These are phyloP conservation scores for Sprattus sprattus DNA, from an alignment of 2,113 vertebrate genomes.

Conservation along the genomic window DNA sequence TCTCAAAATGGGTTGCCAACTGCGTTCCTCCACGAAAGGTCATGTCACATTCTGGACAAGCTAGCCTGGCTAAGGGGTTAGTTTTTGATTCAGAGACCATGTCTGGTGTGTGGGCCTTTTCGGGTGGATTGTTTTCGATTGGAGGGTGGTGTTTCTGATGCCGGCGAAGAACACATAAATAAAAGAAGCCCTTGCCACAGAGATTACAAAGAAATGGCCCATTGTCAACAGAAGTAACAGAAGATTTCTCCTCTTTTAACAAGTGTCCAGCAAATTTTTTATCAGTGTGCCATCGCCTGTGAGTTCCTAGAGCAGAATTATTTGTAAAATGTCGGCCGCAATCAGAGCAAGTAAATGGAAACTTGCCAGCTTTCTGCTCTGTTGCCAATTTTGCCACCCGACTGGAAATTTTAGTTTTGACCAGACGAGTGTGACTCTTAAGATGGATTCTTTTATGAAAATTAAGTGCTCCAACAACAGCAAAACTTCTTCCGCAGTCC, in stretches of 20 bases:
- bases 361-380: slow-evolving; percentile 37
- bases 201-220: slow-evolving; percentile 62
- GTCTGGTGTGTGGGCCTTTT: slow-evolving; percentile 8
- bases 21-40: slow-evolving; percentile 51
- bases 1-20: slow-evolving; percentile 48
- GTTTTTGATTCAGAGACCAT: neutral
- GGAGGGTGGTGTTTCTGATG: slow-evolving; percentile 63
- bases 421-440: slow-evolving; percentile 36
- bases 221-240: slow-evolving; percentile 35
- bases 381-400: slow-evolving; percentile 30
- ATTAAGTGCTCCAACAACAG: slow-evolving; percentile 69
- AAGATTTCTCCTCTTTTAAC: slow-evolving; percentile 54
- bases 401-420: slow-evolving; percentile 33
- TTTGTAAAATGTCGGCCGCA: slow-evolving; percentile 70
- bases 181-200: slow-evolving; percentile 69
- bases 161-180: slow-evolving; percentile 64
- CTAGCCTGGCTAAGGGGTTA: slow-evolving; percentile 10
- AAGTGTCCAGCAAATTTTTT: slow-evolving; percentile 55
- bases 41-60: slow-evolving; percentile 50
- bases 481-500: slow-evolving; percentile 65
- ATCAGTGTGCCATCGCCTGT: slow-evolving; percentile 71
- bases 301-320: slow-evolving; percentile 71
- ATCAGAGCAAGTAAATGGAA: slow-evolving; percentile 63
- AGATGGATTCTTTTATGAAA: slow-evolving; percentile 69
- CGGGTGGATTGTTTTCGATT: slow-evolving; percentile 22